These are phyloP conservation scores for Drosophila subobscura DNA, from an alignment of 1,140 invertebrate genomes.

Conservation along the genomic window DNA sequence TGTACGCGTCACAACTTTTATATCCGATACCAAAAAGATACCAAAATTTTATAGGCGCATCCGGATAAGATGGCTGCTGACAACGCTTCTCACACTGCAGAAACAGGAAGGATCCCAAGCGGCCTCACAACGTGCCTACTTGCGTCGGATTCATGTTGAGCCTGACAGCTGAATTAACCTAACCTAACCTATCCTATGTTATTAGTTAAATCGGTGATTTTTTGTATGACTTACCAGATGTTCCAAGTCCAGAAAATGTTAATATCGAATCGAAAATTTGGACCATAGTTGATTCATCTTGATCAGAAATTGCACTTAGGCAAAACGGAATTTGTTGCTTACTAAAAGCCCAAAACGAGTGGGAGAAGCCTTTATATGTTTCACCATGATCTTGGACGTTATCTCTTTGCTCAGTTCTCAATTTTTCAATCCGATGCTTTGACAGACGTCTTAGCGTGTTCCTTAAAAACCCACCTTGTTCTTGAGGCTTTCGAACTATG, in stretches of 20 bases:
- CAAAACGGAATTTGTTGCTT: conserved; percentile 91
- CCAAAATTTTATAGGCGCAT: too few species aligned
- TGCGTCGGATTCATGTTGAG: too few species aligned
- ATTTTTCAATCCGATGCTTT: conserved; percentile 93
- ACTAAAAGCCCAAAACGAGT: conserved; percentile 95
- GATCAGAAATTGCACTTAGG: conserved; percentile 92
- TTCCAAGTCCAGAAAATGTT: conserved; percentile 92
- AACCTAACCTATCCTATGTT: too few species aligned
- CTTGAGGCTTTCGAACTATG: conserved; percentile 91
- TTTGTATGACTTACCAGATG: conserved; percentile 85
- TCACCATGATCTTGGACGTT: conserved; percentile 88
- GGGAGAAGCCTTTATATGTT: conserved; percentile 93
- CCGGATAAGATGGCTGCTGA: too few species aligned
- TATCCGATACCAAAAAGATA: too few species aligned
- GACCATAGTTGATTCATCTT: conserved; percentile 93
- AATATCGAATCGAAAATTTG: conserved; percentile 91
- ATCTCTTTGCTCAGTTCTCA: conserved; percentile 91
- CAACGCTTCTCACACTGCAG: too few species aligned
- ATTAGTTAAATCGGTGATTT: background rate
- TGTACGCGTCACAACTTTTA: too few species aligned
- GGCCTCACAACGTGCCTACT: too few species aligned
- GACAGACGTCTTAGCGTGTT: conserved; percentile 94
- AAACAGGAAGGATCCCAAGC: too few species aligned
- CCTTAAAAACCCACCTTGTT: conserved; percentile 91
- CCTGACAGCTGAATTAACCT: too few species aligned